These are phyloP conservation scores for Darevskia nairensis DNA, from an alignment of 2,797 vertebrate species.

Conservation along the genomic window DNA sequence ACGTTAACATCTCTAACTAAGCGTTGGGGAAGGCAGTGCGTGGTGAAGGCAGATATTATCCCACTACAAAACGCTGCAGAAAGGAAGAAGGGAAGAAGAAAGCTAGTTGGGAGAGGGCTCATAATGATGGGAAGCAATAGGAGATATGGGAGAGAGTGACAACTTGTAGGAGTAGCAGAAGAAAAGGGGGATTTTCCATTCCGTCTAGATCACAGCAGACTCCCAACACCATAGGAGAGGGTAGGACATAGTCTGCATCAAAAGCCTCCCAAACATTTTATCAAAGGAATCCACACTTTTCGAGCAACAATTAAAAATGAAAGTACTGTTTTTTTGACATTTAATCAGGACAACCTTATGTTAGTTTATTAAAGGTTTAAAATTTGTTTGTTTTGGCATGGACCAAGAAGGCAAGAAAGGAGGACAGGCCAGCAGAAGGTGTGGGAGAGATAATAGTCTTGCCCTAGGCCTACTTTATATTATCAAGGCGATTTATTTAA, in stretches of 20 bases:
- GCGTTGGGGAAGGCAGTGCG: background rate
- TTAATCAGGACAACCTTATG: background rate
- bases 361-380: background rate
- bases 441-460: background rate
- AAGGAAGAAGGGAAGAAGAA: slow-evolving; percentile 23
- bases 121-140: background rate
- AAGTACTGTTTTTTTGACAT: background rate
- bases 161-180: slow-evolving; percentile 6
- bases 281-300: too few species aligned
- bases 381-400: background rate
- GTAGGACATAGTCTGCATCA: background rate
- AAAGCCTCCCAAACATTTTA: background rate
- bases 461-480: background rate
- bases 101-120: background rate
- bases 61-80: background rate
- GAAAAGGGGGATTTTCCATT: background rate
- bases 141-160: slow-evolving; percentile 26
- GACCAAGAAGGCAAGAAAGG: background rate
- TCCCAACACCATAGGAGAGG: background rate
- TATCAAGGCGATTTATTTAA: too few species aligned
- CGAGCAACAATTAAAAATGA: background rate
- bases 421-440: background rate
- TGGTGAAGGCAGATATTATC: slow-evolving; percentile 25
- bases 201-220: background rate
- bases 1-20: slow-evolving; percentile 16